Evolutionary conservation across 1,140 invertebrate genomes (phyloP).

Genomic region (Thaumetopoea pityocampa): DNA sequence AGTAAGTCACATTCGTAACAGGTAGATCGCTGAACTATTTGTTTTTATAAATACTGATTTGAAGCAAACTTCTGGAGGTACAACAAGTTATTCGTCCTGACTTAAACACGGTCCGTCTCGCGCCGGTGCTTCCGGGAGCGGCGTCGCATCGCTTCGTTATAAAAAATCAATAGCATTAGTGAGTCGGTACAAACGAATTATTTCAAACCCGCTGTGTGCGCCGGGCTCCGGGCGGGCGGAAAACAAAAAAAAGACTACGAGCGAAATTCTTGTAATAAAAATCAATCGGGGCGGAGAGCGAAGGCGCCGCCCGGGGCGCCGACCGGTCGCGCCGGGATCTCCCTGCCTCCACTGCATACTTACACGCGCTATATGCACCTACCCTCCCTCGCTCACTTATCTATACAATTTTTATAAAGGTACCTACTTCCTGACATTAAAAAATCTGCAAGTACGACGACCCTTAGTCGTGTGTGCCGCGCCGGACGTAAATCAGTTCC

Average conservation of each 20-base stretch:
- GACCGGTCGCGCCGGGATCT: slow-evolving; percentile 42
- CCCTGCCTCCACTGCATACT: slow-evolving; percentile 39
- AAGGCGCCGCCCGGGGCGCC: slow-evolving; percentile 65
- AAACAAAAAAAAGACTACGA: slow-evolving; percentile 68
- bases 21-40: too few species aligned
- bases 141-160: slow-evolving; percentile 52
- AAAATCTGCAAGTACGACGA: slow-evolving; percentile 1
- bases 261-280: slow-evolving; percentile 77
- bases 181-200: slow-evolving; percentile 72
- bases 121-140: slow-evolving; percentile 6
- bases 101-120: slow-evolving; percentile 6
- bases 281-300: slow-evolving; percentile 74
- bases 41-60: background rate
- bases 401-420: slow-evolving; percentile 14
- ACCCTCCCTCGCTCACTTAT: slow-evolving; percentile 28
- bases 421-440: slow-evolving; percentile 5
- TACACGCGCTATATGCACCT: slow-evolving; percentile 47
- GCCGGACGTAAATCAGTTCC: too few species aligned
- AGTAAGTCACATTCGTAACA: too few species aligned
- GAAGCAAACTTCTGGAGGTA: background rate
- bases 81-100: slow-evolving; percentile 4
- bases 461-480: too few species aligned
- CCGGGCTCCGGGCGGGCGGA: slow-evolving; percentile 56
- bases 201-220: slow-evolving; percentile 63
- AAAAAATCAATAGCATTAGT: slow-evolving; percentile 74